Evolutionary conservation across 2,113 vertebrate genomes (phyloP).

Genomic region (Ondatra zibethicus): DNA sequence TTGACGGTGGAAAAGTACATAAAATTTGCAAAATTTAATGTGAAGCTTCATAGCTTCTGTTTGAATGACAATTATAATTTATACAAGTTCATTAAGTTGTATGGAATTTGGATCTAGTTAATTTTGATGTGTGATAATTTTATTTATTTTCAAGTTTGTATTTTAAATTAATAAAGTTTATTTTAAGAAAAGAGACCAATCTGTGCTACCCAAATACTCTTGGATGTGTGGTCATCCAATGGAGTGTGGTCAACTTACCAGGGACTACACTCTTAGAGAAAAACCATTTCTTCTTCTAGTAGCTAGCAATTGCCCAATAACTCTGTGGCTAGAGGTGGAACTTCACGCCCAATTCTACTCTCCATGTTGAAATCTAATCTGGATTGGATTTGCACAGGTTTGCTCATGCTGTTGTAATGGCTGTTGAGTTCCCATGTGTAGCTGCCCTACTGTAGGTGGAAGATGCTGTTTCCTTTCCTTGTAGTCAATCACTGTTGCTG

Average conservation of each 20-base stretch:
- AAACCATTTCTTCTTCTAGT: not conserved
- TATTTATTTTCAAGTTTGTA: not conserved
- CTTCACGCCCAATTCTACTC: not conserved
- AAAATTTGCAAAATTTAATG: not conserved
- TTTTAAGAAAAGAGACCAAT: not conserved
- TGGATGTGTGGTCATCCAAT: not conserved
- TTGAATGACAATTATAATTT: not conserved
- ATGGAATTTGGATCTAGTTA: not conserved
- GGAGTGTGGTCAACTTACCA: not conserved
- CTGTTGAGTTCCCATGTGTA: not conserved
- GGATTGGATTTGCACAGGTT: not conserved
- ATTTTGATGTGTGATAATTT: not conserved
- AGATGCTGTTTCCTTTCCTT: not conserved
- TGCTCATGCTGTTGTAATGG: not conserved
- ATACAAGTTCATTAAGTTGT: not conserved
- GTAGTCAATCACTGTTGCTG: not conserved
- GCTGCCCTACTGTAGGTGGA: not conserved
- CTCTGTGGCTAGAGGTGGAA: not conserved
- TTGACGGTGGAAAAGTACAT: not conserved
- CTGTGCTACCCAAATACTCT: not conserved
- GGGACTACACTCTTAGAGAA: not conserved
- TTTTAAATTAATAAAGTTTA: not conserved
- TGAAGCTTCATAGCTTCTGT: not conserved
- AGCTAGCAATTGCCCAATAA: not conserved
- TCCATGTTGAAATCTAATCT: not conserved